phyloP scores from a whole-genome alignment of 2,888 invertebrate species.

The Dasysyrphus tricinctus region DNA sequence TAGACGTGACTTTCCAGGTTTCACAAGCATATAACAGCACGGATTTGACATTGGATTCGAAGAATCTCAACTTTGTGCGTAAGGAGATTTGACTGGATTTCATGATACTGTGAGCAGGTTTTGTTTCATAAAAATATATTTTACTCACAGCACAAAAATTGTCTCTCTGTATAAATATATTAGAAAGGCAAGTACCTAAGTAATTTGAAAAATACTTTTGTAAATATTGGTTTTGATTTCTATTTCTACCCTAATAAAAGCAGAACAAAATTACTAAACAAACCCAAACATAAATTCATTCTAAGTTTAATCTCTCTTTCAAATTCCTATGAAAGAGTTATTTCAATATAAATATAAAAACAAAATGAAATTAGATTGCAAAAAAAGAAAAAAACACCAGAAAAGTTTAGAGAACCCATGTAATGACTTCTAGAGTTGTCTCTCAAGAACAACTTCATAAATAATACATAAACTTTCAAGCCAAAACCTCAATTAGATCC shows the following conservation, averaged over 20 bases:
- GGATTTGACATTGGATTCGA: too few species aligned
- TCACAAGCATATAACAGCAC: too few species aligned
- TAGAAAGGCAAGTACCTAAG: not conserved
- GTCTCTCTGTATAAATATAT: too few species aligned
- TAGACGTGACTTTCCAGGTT: too few species aligned
- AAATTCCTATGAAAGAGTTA: not conserved
- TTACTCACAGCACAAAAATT: too few species aligned
- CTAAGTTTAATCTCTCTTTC: not conserved
- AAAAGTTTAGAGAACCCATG: not conserved
- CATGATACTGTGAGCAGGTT: too few species aligned
- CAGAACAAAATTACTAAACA: not conserved
- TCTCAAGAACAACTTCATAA: slow-evolving; percentile 28
- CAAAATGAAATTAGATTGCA: not conserved
- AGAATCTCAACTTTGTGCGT: too few species aligned
- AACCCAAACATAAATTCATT: not conserved
- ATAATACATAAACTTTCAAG: slow-evolving; percentile 40
- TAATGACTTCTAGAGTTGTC: slow-evolving; percentile 14
- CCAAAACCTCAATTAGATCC: slow-evolving; percentile 56
- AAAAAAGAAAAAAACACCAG: not conserved
- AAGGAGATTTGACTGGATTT: too few species aligned
- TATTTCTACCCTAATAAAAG: not conserved
- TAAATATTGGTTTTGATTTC: not conserved
- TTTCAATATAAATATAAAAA: slow-evolving; percentile 11
- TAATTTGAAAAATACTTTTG: not conserved
- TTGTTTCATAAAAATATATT: too few species aligned